Evolutionary conservation across 2,113 vertebrate genomes (phyloP), one percentile per base, ranked within the genome.

Genomic region (Struthidea cinerea): DNA sequence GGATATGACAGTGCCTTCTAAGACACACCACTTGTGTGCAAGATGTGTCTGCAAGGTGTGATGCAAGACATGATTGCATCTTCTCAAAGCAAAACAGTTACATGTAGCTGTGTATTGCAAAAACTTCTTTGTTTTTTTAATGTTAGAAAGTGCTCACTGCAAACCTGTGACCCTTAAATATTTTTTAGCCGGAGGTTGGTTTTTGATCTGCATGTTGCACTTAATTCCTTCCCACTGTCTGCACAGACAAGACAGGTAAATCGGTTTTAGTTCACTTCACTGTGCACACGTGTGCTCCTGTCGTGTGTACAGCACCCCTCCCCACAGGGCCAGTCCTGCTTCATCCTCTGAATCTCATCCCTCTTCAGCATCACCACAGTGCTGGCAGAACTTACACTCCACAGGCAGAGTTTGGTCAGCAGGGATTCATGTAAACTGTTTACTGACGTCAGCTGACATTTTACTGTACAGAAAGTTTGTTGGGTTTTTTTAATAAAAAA

Each of bases 301-400:
- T 21, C 5, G 0, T 2, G 3, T 20, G 44, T 13, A 47, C 16
- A 41, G 23, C 61, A 32, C 24, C 55, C 1, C 10, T 27, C 30
- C 49, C 24, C 50, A 15, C 12, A 1, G 41, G 24, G 17, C 57
- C 79, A 19, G 68, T 39, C 64, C 79, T 26, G 76, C 71, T 70
- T 55, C 60, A 46, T 42, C 68, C 73, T n/a, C 61, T 23, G 67
- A 67, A 77, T 14, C 7, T 4, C 44, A 5, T 52, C 63, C 39
- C 88, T 78, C 86, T 37, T 68, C 71, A 35, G 65, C 69, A 79
- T 84, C 91, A 46, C 90, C 89, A 86, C 37, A 84, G 88, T 6
- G 77, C 76, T 56, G 53, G 49, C 73, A 67, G 23, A 90, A 76
- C 57, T 70, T 7, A 19, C 7, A 11, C n/a, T 24, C 70, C 1